These are phyloP conservation scores for Eretmocerus hayati DNA, from an alignment of 2,888 invertebrate genomes.

Conservation along the genomic window DNA sequence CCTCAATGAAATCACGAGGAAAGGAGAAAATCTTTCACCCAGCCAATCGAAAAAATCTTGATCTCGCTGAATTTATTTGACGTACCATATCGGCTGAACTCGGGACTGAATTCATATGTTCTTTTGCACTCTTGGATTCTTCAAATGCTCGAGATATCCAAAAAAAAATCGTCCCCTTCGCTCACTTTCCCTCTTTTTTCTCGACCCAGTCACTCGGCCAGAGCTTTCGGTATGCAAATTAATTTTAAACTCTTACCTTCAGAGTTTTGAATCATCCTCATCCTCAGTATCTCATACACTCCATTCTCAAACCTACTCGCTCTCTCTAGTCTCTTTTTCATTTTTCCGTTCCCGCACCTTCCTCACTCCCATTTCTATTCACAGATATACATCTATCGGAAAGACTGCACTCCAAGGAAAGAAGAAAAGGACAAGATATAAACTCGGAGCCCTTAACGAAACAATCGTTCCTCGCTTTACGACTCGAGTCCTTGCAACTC, in stretches of 20 bases:
- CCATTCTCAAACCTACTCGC: neutral
- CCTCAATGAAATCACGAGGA: too few relatives aligned
- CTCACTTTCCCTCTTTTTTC: neutral
- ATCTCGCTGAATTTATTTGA: too few relatives aligned
- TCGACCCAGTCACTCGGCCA: neutral
- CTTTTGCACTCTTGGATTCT: too few relatives aligned
- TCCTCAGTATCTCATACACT: neutral
- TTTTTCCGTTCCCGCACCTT: neutral
- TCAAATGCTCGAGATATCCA: too few relatives aligned
- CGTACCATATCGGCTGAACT: too few relatives aligned
- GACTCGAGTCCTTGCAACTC: neutral
- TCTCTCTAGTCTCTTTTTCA: neutral
- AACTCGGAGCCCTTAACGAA: neutral
- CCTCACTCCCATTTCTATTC: too few relatives aligned
- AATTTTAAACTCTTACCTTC: constrained; percentile 10
- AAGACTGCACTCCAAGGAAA: too few relatives aligned
- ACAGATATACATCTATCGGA: too few relatives aligned
- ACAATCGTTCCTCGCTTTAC: constrained; percentile 11
- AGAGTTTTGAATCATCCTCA: neutral
- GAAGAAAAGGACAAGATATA: too few relatives aligned
- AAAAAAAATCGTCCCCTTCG: too few relatives aligned
- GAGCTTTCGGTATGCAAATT: constrained; percentile 14
- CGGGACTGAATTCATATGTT: neutral
- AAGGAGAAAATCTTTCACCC: too few relatives aligned
- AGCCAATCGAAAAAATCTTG: too few relatives aligned